These are phyloP conservation scores for Halcyon chelicuti DNA, from an alignment of 2,797 vertebrate species.

Conservation along the genomic window DNA sequence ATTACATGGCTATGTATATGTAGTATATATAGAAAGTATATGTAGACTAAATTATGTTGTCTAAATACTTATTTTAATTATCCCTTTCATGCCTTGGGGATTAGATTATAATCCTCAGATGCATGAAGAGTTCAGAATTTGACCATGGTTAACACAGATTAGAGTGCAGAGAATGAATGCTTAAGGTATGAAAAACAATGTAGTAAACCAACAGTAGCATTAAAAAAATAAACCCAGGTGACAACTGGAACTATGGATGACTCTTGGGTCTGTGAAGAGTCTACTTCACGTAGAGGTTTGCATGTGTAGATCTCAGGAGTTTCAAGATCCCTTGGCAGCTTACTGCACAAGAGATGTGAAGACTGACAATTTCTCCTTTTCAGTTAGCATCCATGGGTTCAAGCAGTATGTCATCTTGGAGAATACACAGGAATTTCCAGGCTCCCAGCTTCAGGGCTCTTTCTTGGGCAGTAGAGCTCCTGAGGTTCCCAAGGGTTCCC, in stretches of 20 bases:
- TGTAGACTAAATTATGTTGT: background rate
- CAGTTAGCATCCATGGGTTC: background rate
- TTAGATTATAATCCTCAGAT: background rate
- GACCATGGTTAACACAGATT: background rate
- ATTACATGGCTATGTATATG: background rate
- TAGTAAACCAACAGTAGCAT: background rate
- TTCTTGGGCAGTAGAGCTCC: background rate
- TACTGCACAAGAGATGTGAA: background rate
- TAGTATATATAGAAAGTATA: background rate
- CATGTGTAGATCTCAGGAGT: background rate
- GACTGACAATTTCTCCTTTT: background rate
- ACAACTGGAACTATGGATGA: background rate
- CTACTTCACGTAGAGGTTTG: background rate
- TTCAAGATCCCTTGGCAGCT: background rate
- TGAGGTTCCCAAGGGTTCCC: background rate
- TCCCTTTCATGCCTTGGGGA: background rate
- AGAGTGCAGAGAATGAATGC: background rate
- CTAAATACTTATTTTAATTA: background rate
- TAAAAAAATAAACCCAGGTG: background rate
- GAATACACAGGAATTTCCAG: background rate
- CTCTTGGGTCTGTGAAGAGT: background rate
- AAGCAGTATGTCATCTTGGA: background rate
- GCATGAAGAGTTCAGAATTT: background rate
- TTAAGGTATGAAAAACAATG: background rate
- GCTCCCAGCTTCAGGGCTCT: background rate